Percentiles rank a stretch among this genome's conserved stretches.
Conservation (phyloP, 2,888 invertebrate genomes). For the Leptinotarsa juncta region DNA sequence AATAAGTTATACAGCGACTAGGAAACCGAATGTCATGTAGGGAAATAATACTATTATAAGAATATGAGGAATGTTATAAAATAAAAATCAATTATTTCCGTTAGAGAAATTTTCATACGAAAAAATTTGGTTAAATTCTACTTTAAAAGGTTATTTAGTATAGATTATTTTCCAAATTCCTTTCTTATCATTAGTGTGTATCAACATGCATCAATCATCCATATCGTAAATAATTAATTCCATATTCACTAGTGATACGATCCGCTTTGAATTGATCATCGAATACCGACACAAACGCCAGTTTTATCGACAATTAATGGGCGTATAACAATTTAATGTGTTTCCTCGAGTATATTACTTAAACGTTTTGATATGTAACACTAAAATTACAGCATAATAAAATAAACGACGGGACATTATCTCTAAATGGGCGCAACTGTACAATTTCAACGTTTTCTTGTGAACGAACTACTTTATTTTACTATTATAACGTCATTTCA, state of each 20-base stretch:
- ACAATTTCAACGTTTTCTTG: conserved; percentile 53
- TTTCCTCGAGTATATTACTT: conserved; percentile 47
- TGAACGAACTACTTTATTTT: conserved; percentile 55
- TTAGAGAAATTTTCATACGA: too few species aligned
- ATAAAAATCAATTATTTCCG: too few species aligned
- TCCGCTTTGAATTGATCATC: conserved; percentile 7
- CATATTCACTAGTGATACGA: background rate
- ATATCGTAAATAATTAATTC: background rate
- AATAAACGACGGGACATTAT: conserved; percentile 56
- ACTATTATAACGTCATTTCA: conserved; percentile 57
- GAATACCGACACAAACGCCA: background rate
- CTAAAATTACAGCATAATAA: conserved; percentile 52
- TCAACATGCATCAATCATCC: background rate
- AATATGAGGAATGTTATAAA: too few species aligned
- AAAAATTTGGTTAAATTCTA: too few species aligned
- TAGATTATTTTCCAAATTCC: too few species aligned
- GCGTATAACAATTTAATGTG: conserved; percentile 36
- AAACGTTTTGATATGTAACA: conserved; percentile 53
- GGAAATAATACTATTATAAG: too few species aligned
- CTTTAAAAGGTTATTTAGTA: too few species aligned
- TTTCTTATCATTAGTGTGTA: too few species aligned
- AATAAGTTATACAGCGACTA: too few species aligned
- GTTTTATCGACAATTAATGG: conserved; percentile 41
- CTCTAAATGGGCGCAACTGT: conserved; percentile 56
- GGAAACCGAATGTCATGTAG: too few species aligned